Conservation (phyloP, 2,113 vertebrate species). For the Emydocephalus ijimae region DNA sequence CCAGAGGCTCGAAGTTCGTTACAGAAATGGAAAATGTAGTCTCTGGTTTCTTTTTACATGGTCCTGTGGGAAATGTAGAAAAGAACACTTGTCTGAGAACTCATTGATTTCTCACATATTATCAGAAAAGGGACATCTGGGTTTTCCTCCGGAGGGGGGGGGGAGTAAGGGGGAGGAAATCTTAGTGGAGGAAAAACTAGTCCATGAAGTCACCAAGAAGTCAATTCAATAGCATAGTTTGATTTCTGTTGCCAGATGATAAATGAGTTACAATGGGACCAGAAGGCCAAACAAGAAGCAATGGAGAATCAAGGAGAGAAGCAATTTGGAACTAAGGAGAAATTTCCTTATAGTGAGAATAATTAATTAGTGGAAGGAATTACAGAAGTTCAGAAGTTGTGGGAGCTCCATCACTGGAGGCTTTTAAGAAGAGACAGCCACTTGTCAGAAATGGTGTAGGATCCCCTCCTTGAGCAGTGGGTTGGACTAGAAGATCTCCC, state of each 20-base stretch:
- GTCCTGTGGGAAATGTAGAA: background rate
- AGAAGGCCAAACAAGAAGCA: background rate
- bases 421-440: too few species aligned
- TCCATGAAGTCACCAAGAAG: background rate
- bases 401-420: too few species aligned
- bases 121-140: background rate
- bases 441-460: background rate
- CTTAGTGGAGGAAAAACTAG: background rate
- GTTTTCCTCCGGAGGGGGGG: background rate
- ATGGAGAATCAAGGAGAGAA: background rate
- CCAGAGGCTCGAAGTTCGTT: background rate
- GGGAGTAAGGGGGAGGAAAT: background rate
- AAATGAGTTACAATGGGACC: background rate
- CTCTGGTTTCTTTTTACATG: background rate
- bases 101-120: background rate
- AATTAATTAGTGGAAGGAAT: background rate
- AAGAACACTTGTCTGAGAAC: background rate
- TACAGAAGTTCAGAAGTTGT: background rate
- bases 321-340: background rate
- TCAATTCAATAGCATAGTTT: background rate
- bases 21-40: slow-evolving; percentile 8
- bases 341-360: background rate
- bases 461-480: background rate
- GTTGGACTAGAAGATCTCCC: background rate
- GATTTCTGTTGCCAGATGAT: background rate